Evolutionary conservation across 1,140 invertebrate genomes (phyloP).

Genomic region (Anastatus disparis): DNA sequence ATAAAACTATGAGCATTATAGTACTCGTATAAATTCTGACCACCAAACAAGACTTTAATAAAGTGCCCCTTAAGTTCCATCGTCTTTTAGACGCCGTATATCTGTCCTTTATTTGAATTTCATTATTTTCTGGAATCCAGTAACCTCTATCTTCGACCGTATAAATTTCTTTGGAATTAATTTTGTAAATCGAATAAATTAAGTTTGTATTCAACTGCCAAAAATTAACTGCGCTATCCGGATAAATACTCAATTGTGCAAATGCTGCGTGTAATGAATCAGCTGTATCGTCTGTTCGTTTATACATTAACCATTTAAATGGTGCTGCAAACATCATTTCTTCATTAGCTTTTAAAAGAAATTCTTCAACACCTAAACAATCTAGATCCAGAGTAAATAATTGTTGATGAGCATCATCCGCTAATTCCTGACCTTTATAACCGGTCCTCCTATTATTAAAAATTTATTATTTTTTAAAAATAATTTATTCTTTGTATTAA

Average conservation of each 20-base stretch:
- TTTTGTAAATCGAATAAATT: background rate
- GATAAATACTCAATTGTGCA: conserved; percentile 36
- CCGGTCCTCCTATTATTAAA: background rate
- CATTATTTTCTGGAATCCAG: conserved; percentile 40
- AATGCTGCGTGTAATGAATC: conserved; percentile 1
- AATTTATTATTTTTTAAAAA: too few species aligned
- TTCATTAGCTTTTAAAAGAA: conserved; percentile 42
- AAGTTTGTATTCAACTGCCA: background rate
- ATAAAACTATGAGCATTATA: too few species aligned
- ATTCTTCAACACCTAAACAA: conserved; percentile 1
- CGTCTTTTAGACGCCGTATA: conserved; percentile 46
- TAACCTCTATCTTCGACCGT: conserved; percentile 42
- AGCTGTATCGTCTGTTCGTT: conserved; percentile 31
- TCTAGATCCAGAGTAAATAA: conserved; percentile 14
- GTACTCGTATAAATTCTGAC: too few species aligned
- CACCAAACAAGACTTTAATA: conserved; percentile 53
- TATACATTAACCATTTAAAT: conserved; percentile 52
- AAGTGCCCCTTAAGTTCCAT: conserved; percentile 46
- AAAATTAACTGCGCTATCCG: conserved; percentile 51
- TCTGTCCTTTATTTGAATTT: conserved; percentile 22
- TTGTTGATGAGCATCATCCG: background rate
- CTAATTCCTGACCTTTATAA: background rate
- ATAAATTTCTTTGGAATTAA: background rate
- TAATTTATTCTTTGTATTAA: too few species aligned
- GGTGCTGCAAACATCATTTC: conserved; percentile 50